phyloP scores from a whole-genome alignment of 2,888 invertebrate genomes.

The Cerceris rybyensis region DNA sequence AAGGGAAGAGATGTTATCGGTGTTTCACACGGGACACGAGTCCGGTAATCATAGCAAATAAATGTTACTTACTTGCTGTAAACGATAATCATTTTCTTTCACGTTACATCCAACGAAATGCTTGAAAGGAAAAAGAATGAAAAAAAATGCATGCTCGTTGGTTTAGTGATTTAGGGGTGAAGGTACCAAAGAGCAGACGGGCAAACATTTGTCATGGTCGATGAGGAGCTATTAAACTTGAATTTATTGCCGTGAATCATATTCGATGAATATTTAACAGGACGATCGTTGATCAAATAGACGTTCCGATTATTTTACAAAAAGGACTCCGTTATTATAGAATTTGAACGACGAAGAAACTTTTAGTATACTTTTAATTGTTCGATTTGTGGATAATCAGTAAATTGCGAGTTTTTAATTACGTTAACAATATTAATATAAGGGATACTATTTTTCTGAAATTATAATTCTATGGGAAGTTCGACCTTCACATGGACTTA shows the following conservation, averaged over 20 bases:
- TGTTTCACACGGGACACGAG: constrained; percentile 92
- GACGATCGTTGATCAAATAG: constrained; percentile 5
- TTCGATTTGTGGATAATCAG: not conserved
- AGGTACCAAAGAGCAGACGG: constrained; percentile 45
- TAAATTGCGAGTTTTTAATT: not conserved
- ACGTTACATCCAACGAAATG: not conserved
- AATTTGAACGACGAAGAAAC: not conserved
- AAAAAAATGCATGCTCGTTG: constrained; percentile 53
- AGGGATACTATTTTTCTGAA: not conserved
- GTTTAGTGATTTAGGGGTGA: constrained; percentile 57
- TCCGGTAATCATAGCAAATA: constrained; percentile 83
- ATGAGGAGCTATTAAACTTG: constrained; percentile 53
- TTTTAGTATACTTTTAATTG: not conserved
- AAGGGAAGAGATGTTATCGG: constrained; percentile 89
- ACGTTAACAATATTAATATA: too few relatives aligned
- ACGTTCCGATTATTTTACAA: constrained; percentile 7
- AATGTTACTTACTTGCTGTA: constrained; percentile 12
- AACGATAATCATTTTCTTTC: not conserved
- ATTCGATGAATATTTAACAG: constrained; percentile 51
- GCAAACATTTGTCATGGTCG: constrained; percentile 57
- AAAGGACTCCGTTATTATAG: constrained; percentile 1
- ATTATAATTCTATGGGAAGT: not conserved
- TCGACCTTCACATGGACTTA: not conserved
- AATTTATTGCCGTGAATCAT: constrained; percentile 70
- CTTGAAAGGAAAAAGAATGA: not conserved